Conservation (phyloP, 2,113 vertebrate species). For the Neomonachus schauinslandi region DNA sequence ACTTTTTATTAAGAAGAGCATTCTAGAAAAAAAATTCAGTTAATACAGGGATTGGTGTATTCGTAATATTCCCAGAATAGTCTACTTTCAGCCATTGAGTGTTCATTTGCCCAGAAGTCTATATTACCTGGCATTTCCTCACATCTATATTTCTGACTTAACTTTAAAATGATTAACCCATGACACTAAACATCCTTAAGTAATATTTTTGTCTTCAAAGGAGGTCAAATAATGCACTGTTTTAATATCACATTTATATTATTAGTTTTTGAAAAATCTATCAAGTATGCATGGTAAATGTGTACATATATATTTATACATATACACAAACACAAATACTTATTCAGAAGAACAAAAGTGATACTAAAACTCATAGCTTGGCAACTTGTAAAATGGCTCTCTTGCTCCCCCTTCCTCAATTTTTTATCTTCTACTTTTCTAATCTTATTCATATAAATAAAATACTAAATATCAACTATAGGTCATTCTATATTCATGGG, state of each 20-base stretch:
- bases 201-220: slow-evolving; percentile 1
- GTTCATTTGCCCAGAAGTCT: background rate
- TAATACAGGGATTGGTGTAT: background rate
- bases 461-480: background rate
- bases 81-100: background rate
- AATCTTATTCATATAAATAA: background rate
- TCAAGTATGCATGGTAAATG: background rate
- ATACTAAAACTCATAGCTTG: background rate
- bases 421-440: background rate
- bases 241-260: background rate
- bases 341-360: background rate
- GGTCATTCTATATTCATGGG: background rate
- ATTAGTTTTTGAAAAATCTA: background rate
- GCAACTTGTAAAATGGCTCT: background rate
- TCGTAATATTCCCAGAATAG: background rate
- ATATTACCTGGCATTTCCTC: background rate
- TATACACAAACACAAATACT: background rate
- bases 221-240: background rate
- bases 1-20: background rate
- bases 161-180: background rate
- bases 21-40: background rate
- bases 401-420: background rate
- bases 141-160: background rate
- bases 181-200: background rate
- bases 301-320: background rate